phyloP scores from a whole-genome alignment of 53 echinoderm and acorn worm species.

The Apostichopus leukothele region DNA sequence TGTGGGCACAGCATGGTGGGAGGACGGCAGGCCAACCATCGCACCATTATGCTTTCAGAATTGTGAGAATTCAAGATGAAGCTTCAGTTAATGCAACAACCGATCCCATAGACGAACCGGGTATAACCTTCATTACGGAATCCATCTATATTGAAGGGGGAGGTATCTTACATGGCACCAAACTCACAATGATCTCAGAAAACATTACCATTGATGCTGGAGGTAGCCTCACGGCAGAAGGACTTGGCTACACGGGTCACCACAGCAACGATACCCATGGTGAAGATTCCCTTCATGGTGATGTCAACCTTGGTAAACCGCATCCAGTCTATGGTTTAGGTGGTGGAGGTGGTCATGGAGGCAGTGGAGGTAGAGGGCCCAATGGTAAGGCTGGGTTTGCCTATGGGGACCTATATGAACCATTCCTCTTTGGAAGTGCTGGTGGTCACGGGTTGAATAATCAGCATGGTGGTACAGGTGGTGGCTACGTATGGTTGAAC shows the following conservation, averaged over 20 bases:
- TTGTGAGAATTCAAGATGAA: slow-evolving; percentile 77
- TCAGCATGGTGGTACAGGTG: slow-evolving; percentile 69
- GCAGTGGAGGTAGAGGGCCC: slow-evolving; percentile 79
- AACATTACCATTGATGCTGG: slow-evolving; percentile 91
- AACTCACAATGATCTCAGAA: slow-evolving; percentile 65
- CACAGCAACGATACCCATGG: slow-evolving; percentile 74
- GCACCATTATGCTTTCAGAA: slow-evolving; percentile 74
- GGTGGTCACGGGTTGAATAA: slow-evolving; percentile 60
- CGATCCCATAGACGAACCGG: slow-evolving; percentile 81
- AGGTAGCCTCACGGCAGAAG: slow-evolving; percentile 76
- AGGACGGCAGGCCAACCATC: slow-evolving; percentile 70
- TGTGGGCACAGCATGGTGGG: slow-evolving; percentile 89
- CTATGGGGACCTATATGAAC: slow-evolving; percentile 88
- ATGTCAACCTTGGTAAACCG: slow-evolving; percentile 86
- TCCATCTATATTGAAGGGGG: slow-evolving; percentile 83
- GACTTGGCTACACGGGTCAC: slow-evolving; percentile 65
- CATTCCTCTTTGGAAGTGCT: slow-evolving; percentile 85
- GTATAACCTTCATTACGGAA: slow-evolving; percentile 71
- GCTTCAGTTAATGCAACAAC: slow-evolving; percentile 71
- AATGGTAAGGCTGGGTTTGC: slow-evolving; percentile 70
- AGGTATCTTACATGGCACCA: slow-evolving; percentile 78
- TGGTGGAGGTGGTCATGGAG: slow-evolving; percentile 90
- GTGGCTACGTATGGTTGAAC: slow-evolving; percentile 90
- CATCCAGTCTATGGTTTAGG: slow-evolving; percentile 51
- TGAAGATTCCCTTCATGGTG: slow-evolving; percentile 77